A percentile compares a stretch with the other conserved stretches of the same genome.
phyloP scores from a whole-genome alignment of 1,140 invertebrate genomes.

The Drosophila parabipectinata region DNA sequence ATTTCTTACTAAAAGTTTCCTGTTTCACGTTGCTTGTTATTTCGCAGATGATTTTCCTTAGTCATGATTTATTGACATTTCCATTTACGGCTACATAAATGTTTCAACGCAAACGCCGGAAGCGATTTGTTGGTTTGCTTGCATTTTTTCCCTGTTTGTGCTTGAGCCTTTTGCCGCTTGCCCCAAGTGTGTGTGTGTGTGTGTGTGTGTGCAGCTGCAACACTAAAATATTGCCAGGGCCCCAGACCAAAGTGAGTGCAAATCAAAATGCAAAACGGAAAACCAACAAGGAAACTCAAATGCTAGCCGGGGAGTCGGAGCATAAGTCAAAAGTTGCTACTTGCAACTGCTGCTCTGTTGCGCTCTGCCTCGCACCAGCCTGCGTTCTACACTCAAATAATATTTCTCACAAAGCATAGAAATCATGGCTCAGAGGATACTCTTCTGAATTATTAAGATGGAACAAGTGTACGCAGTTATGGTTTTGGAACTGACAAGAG shows the following conservation, averaged over 20 bases:
- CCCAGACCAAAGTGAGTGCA: conserved; percentile 46
- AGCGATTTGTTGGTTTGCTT: conserved; percentile 74
- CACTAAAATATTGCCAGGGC: conserved; percentile 66
- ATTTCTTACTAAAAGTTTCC: conserved; percentile 66
- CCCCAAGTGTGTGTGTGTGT: conserved; percentile 28
- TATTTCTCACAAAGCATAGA: neutral
- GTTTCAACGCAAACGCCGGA: conserved; percentile 78
- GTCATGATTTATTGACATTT: conserved; percentile 80
- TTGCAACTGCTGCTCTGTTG: conserved; percentile 34
- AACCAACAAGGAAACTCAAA: conserved; percentile 71
- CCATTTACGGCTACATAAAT: conserved; percentile 80
- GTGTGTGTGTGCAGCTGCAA: conserved; percentile 26
- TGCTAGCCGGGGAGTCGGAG: conserved; percentile 50
- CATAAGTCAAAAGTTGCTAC: conserved; percentile 70
- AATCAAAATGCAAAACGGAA: conserved; percentile 82
- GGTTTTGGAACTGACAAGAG: neutral
- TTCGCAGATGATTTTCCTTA: conserved; percentile 58
- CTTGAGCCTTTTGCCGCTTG: conserved; percentile 20
- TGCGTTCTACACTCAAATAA: conserved; percentile 1
- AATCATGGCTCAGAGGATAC: neutral
- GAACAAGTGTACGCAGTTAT: neutral
- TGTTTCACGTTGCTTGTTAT: conserved; percentile 48
- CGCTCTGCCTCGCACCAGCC: neutral
- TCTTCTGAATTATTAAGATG: neutral
- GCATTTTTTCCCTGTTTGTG: conserved; percentile 22